Evolutionary conservation across 2,797 vertebrate genomes (phyloP), one percentile per base, ranked within the genome.

Genomic region (Lepus oiostolus): DNA sequence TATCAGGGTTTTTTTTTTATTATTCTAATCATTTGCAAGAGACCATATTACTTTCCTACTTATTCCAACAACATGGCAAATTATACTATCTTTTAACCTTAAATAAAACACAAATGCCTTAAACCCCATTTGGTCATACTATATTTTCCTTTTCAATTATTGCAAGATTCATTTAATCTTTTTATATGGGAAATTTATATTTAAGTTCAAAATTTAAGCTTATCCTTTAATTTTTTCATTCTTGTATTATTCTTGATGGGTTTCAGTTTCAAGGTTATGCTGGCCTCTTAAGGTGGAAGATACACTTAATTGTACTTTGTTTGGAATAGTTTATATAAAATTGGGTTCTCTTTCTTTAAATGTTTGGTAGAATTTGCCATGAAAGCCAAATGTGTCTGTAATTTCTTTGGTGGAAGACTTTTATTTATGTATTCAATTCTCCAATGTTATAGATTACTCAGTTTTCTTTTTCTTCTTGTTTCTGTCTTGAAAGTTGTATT

Each of bases 291-390:
- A 79, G 21, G 24, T 79, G 24, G 10, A 28, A n/a, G 90, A 93
- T 91, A 91, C 19, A 84, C 7, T 16, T 19, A 52, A 21, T 84
- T 88, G 52, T 67, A 62, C 3, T 38, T 90, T 84, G 58, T 70
- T 10, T 83, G 24, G 63, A 77, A 86, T 93, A 77, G 11, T 75
- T 19, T 60, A 24, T 80, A 7, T 54, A 88, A 88, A 32, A 60
- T 52, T 35, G 60, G 85, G 16, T 90, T 13, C 42, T 94, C 85
- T 58, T 91, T 91, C 79, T 84, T 88, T 75, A 82, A 62, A 32
- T 50, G 9, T 47, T 47, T 67, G 63, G 4, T 60, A 65, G 6
- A 67, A 88, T 30, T 85, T 88, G 54, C 24, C 24, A 60, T 28
- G 88, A 81, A 82, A 84, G 28, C 63, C 60, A 85, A 70, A 96